Conservation (phyloP, 2,113 vertebrate species). For the Chloroceryle aenea region DNA sequence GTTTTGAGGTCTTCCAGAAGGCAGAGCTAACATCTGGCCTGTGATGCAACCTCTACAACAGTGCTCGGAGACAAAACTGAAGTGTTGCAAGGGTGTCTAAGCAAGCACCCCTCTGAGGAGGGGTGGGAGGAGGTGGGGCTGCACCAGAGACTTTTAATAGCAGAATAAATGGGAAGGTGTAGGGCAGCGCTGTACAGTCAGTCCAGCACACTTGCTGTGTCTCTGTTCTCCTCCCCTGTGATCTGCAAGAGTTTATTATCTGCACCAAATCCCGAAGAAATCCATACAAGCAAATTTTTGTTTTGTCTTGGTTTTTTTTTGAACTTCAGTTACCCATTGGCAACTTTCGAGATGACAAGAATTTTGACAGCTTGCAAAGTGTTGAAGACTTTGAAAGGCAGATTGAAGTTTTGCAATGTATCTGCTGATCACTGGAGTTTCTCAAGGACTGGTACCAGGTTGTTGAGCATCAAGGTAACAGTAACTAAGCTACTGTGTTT, state of each 20-base stretch:
- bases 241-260: not conserved
- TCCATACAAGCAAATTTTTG: not conserved
- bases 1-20: conserved; percentile 25
- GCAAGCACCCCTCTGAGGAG: conserved; percentile 43
- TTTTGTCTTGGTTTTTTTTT: not conserved
- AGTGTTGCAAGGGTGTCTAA: conserved; percentile 35
- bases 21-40: conserved; percentile 25
- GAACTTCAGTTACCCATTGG: conserved; percentile 6
- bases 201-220: not conserved
- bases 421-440: conserved; percentile 61
- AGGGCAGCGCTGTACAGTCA: not conserved
- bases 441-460: conserved; percentile 71
- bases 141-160: conserved; percentile 44
- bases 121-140: conserved; percentile 69
- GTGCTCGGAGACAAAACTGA: not conserved
- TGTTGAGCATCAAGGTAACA: conserved; percentile 87
- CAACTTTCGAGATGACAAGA: conserved; percentile 81
- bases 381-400: conserved; percentile 78
- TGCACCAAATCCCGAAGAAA: not conserved
- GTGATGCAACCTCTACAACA: conserved; percentile 21
- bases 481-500: not conserved
- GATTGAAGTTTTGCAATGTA: conserved; percentile 68
- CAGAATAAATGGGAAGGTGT: conserved; percentile 66
- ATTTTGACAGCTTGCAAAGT: conserved; percentile 84
- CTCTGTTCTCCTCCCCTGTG: not conserved